Evolutionary conservation across 2,888 invertebrate species (phyloP).

Genomic region (Ophraella communa): DNA sequence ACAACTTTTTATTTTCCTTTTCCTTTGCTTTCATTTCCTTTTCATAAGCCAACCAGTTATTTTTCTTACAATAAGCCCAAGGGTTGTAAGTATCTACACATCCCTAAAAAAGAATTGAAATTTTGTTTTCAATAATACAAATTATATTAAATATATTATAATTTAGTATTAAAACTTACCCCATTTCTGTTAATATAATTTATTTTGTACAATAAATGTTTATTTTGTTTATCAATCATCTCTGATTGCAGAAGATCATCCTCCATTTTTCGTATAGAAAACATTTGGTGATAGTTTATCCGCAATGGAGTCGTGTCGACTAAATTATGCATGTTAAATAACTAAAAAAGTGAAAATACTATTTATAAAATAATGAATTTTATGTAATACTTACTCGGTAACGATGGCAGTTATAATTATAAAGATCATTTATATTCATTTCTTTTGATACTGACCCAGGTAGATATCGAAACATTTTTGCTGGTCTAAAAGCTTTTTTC

Average conservation of each 20-base stretch:
- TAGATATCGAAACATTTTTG: conserved; percentile 18
- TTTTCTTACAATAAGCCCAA: conserved; percentile 45
- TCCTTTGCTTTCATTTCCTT: conserved; percentile 44
- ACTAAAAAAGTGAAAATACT: conserved; percentile 31
- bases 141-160: too few species aligned
- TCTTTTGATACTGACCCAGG: not conserved
- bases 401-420: conserved; percentile 21
- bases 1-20: conserved; percentile 47
- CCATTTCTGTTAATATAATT: conserved; percentile 67
- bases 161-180: too few species aligned
- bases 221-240: conserved; percentile 64
- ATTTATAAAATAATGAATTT: not conserved
- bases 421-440: conserved; percentile 8
- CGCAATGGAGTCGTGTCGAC: conserved; percentile 65
- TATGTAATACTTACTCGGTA: conserved; percentile 40
- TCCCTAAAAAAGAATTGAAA: conserved; percentile 4
- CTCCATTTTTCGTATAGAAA: conserved; percentile 59
- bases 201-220: conserved; percentile 65
- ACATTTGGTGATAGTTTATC: conserved; percentile 63
- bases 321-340: conserved; percentile 46
- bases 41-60: conserved; percentile 48
- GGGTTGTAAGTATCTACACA: conserved; percentile 25
- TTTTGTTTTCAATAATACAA: too few species aligned
- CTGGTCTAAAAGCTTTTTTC: conserved; percentile 14
- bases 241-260: conserved; percentile 57